A percentile compares a stretch with the other conserved stretches of the same genome.
Conservation (phyloP, 2,113 vertebrate species). For the Periophthalmodon schlosseri region DNA sequence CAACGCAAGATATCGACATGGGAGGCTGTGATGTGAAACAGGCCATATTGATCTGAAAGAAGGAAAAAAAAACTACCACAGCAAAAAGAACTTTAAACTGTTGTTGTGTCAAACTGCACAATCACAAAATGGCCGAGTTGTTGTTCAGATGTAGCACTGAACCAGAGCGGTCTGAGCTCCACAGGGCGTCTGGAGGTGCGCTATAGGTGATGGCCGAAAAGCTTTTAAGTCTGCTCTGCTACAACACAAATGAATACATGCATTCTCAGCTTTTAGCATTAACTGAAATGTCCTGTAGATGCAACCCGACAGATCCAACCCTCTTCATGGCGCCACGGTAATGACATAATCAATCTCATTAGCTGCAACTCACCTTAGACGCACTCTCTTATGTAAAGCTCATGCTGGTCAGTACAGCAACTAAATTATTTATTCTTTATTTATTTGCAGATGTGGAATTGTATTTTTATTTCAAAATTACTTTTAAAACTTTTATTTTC, state of each 20-base stretch:
- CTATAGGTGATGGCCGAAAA: not conserved
- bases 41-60: slow-evolving; percentile 21
- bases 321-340: not conserved
- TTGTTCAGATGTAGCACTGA: not conserved
- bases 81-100: slow-evolving; percentile 1
- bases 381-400: not conserved
- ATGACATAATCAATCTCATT: not conserved
- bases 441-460: not conserved
- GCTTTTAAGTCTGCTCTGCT: not conserved
- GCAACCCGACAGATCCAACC: not conserved
- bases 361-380: not conserved
- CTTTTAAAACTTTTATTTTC: not conserved
- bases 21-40: slow-evolving; percentile 33
- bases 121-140: not conserved
- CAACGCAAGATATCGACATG: slow-evolving; percentile 25
- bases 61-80: not conserved
- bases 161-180: not conserved
- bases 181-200: not conserved
- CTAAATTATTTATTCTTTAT: not conserved
- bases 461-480: too few relatives aligned
- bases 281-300: not conserved
- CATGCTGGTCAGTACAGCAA: not conserved
- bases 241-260: not conserved
- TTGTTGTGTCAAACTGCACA: not conserved
- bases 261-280: not conserved